Conservation (phyloP, 2,113 vertebrate species). For the Rhabdomys dilectus region DNA sequence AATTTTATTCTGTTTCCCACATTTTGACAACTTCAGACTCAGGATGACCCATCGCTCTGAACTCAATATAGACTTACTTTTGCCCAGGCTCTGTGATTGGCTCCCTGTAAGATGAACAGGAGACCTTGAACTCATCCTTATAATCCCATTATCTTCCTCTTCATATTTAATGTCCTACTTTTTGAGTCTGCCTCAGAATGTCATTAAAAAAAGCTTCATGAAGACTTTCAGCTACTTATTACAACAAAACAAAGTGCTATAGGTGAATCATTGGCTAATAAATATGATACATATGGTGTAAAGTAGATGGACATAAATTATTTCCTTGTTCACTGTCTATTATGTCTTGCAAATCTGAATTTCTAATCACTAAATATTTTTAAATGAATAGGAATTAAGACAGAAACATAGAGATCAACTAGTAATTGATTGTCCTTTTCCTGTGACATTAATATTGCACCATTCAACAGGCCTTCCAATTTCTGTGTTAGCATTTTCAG, state of each 20-base stretch:
- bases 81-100: not conserved
- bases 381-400: not conserved
- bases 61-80: not conserved
- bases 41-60: not conserved
- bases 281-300: not conserved
- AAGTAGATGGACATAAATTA: not conserved
- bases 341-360: not conserved
- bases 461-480: not conserved
- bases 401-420: not conserved
- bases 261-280: not conserved
- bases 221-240: not conserved
- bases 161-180: slow-evolving; percentile 17
- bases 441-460: not conserved
- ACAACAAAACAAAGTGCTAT: not conserved
- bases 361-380: not conserved
- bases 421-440: not conserved
- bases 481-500: not conserved
- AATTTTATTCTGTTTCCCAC: not conserved
- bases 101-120: not conserved
- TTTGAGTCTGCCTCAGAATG: not conserved
- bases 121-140: not conserved
- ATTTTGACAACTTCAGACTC: slow-evolving; percentile 37
- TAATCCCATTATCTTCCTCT: slow-evolving; percentile 37
- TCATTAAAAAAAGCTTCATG: not conserved
- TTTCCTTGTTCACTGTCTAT: not conserved